These are phyloP conservation scores for Macrochelys suwanniensis DNA, from an alignment of 2,797 vertebrate species.

Conservation along the genomic window DNA sequence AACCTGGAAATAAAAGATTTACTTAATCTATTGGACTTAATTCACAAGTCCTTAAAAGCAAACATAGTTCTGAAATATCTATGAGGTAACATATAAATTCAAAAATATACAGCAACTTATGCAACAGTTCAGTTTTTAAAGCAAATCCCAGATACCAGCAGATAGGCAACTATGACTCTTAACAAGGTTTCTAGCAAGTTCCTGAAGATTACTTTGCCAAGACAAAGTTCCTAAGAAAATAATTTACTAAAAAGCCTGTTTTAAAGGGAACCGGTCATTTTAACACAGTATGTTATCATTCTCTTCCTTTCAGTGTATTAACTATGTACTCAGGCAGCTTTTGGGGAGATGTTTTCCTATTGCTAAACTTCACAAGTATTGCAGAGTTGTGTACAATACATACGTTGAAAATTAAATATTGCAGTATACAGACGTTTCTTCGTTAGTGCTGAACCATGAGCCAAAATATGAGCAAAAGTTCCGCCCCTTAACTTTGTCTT, in stretches of 20 bases:
- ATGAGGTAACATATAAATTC: not conserved
- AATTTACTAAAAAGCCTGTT: conserved; percentile 41
- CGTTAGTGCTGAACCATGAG: conserved; percentile 37
- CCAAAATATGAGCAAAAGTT: conserved; percentile 50
- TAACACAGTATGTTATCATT: not conserved
- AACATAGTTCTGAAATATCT: not conserved
- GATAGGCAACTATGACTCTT: conserved; percentile 49
- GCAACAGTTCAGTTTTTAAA: not conserved
- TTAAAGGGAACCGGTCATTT: conserved; percentile 48
- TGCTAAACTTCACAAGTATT: conserved; percentile 29
- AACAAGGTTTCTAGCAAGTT: conserved; percentile 62
- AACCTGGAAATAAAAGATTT: not conserved
- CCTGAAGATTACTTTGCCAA: conserved; percentile 72
- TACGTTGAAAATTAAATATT: conserved; percentile 33
- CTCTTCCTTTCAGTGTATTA: not conserved
- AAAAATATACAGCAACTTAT: not conserved
- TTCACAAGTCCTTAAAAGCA: conserved; percentile 11
- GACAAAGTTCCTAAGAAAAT: conserved; percentile 78
- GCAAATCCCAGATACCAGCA: conserved; percentile 19
- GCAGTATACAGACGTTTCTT: conserved; percentile 44
- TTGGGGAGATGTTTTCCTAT: not conserved
- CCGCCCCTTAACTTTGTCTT: conserved; percentile 68
- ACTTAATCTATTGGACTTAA: conserved; percentile 5
- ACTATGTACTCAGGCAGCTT: conserved; percentile 9
- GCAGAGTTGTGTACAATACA: not conserved